Percentiles rank a stretch among this genome's conserved stretches.
Evolutionary conservation across 2,888 invertebrate species (phyloP).

Genomic region (Cataglyphis livida): DNA sequence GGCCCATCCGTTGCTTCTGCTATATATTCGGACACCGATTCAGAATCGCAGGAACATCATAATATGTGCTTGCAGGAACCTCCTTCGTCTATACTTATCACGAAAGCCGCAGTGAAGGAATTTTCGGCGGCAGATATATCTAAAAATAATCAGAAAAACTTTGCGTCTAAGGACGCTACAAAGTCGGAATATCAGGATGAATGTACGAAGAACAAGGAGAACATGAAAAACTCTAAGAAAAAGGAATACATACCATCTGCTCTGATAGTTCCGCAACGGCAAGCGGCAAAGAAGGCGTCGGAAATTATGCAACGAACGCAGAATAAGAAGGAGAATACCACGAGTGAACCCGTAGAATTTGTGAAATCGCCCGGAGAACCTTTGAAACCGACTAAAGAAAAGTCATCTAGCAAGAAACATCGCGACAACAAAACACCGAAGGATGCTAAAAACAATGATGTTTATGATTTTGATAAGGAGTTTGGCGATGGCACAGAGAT

Average conservation of each 20-base stretch:
- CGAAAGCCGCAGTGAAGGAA: slow-evolving; percentile 95
- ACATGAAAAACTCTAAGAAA: slow-evolving; percentile 83
- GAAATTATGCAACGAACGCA: slow-evolving; percentile 91
- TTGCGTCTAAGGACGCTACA: slow-evolving; percentile 85
- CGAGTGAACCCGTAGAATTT: slow-evolving; percentile 80
- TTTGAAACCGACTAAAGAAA: slow-evolving; percentile 78
- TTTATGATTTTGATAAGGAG: slow-evolving; percentile 89
- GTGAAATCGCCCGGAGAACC: slow-evolving; percentile 77
- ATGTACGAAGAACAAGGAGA: slow-evolving; percentile 86
- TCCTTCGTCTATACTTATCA: slow-evolving; percentile 89
- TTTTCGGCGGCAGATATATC: slow-evolving; percentile 91
- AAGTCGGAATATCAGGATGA: slow-evolving; percentile 84
- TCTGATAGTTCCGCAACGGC: slow-evolving; percentile 95
- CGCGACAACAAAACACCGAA: slow-evolving; percentile 71
- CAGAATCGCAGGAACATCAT: slow-evolving; percentile 88
- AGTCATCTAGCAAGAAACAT: slow-evolving; percentile 74
- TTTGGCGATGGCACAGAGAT: slow-evolving; percentile 88
- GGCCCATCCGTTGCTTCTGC: slow-evolving; percentile 88
- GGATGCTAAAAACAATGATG: slow-evolving; percentile 85
- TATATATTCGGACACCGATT: slow-evolving; percentile 94
- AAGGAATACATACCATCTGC: slow-evolving; percentile 90
- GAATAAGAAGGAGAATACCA: slow-evolving; percentile 80
- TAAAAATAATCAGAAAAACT: slow-evolving; percentile 93
- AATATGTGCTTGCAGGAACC: slow-evolving; percentile 80
- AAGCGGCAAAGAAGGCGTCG: slow-evolving; percentile 96